Conservation (phyloP, 2,888 invertebrate genomes). For the Smittia sp. region DNA sequence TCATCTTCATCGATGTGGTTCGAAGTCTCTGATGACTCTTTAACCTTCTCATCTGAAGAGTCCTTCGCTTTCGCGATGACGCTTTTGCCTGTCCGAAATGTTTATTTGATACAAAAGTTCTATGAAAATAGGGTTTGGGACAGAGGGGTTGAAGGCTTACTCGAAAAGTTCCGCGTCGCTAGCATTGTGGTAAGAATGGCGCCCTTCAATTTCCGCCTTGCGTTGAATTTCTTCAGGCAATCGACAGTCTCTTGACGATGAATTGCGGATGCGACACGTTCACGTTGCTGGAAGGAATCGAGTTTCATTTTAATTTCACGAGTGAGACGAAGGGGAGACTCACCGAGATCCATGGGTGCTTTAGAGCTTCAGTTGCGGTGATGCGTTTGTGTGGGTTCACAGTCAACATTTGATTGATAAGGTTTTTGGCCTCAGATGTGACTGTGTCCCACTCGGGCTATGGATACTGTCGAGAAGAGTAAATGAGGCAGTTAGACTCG, state of each 20-base stretch:
- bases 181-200: slow-evolving; percentile 76
- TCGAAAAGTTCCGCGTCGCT: slow-evolving; percentile 84
- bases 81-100: slow-evolving; percentile 39
- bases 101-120: slow-evolving; percentile 39
- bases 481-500: not conserved
- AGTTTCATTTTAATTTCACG: not conserved
- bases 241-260: slow-evolving; percentile 98
- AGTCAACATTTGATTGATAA: slow-evolving; percentile 96
- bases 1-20: slow-evolving; percentile 21
- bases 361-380: slow-evolving; percentile 91
- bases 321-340: slow-evolving; percentile 14
- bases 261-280: slow-evolving; percentile 93
- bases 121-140: slow-evolving; percentile 35
- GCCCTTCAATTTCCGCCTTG: slow-evolving; percentile 95
- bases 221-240: slow-evolving; percentile 99
- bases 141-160: slow-evolving; percentile 80
- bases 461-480: slow-evolving; percentile 85
- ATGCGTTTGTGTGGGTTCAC: slow-evolving; percentile 94
- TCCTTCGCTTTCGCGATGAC: slow-evolving; percentile 26
- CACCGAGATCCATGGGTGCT: slow-evolving; percentile 94
- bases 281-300: slow-evolving; percentile 65
- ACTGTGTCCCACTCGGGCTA: slow-evolving; percentile 99
- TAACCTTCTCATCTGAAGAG: slow-evolving; percentile 25
- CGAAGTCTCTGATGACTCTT: not conserved
- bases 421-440: slow-evolving; percentile 94